Evolutionary conservation across 2,113 vertebrate species (phyloP).

Genomic region (Murina feae): DNA sequence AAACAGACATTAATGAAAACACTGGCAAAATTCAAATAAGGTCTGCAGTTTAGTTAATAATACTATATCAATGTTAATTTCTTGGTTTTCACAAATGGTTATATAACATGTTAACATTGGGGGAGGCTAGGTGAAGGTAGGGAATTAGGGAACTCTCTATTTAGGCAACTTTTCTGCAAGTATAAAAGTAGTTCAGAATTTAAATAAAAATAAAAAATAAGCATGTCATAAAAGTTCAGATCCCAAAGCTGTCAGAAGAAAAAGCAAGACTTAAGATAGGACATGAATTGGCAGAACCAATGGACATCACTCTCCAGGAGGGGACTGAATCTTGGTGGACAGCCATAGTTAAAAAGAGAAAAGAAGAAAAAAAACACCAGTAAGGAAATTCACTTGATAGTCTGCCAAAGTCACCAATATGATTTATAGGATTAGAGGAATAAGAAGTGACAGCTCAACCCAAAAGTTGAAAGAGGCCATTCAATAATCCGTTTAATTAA

Average conservation of each 20-base stretch:
- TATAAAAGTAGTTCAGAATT: not conserved
- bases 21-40: not conserved
- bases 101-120: not conserved
- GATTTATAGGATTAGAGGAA: not conserved
- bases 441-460: not conserved
- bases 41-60: not conserved
- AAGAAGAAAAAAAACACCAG: not conserved
- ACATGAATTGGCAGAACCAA: not conserved
- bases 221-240: not conserved
- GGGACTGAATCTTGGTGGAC: not conserved
- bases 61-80: not conserved
- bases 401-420: not conserved
- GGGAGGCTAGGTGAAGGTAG: not conserved
- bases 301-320: not conserved
- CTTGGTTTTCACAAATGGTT: not conserved
- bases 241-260: not conserved
- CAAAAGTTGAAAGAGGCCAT: not conserved
- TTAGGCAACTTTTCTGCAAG: not conserved
- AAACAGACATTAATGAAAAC: not conserved
- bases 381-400: not conserved
- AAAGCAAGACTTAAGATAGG: not conserved
- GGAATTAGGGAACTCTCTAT: not conserved
- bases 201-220: not conserved
- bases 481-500: not conserved
- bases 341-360: not conserved